phyloP scores from a whole-genome alignment of 2,113 vertebrate species.

The Suricata suricatta region DNA sequence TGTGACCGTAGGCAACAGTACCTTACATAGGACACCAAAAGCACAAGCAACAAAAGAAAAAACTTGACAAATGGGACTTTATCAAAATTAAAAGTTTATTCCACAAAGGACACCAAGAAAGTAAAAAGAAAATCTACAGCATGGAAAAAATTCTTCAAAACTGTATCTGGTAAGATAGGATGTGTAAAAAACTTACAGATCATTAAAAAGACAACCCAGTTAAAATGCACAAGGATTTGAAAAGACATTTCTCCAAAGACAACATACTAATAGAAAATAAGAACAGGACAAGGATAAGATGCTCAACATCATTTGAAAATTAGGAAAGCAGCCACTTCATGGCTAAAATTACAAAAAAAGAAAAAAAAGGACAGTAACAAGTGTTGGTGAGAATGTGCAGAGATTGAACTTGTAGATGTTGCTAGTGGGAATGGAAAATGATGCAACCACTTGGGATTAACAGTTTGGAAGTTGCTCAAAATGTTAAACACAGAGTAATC shows the following conservation, averaged over 20 bases:
- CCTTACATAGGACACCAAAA: neutral
- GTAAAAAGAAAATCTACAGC: neutral
- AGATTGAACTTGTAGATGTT: neutral
- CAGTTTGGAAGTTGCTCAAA: neutral
- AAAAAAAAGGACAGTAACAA: neutral
- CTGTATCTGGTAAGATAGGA: neutral
- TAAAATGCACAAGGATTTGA: neutral
- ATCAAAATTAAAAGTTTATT: neutral
- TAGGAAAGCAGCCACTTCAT: neutral
- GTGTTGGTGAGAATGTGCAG: neutral
- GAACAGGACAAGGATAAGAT: neutral
- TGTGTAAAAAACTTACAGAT: neutral
- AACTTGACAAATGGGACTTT: neutral
- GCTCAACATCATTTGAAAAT: neutral
- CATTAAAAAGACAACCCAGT: neutral
- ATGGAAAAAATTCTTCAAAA: neutral
- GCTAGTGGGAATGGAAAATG: neutral
- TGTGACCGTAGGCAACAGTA: neutral
- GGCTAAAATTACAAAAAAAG: neutral
- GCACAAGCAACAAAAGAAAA: neutral
- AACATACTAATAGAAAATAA: neutral
- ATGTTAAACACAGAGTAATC: neutral
- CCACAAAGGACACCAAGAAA: neutral
- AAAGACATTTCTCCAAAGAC: neutral
- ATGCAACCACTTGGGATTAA: neutral